phyloP scores from a whole-genome alignment of 2,888 invertebrate species.

The Euclidia mi region DNA sequence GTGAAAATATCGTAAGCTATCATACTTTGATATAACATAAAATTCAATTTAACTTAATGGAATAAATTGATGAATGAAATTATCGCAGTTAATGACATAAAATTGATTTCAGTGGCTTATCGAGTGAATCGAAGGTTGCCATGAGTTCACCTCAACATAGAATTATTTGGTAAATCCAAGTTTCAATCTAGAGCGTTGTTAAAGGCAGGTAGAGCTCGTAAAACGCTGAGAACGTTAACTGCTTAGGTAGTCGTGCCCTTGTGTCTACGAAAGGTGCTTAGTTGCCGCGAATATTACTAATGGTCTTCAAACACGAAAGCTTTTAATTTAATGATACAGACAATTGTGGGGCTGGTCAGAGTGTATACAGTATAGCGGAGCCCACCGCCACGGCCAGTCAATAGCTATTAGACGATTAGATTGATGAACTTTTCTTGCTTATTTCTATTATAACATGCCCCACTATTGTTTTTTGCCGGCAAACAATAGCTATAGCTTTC shows the following conservation, averaged over 20 bases:
- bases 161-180: constrained; percentile 52
- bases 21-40: constrained; percentile 17
- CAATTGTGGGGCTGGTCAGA: constrained; percentile 59
- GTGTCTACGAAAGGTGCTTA: constrained; percentile 61
- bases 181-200: constrained; percentile 57
- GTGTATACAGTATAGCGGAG: constrained; percentile 49
- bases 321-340: constrained; percentile 80
- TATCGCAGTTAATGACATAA: constrained; percentile 12
- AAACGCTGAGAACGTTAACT: constrained; percentile 72
- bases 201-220: constrained; percentile 62
- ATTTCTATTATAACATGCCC: constrained; percentile 34
- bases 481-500: constrained; percentile 6
- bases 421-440: constrained; percentile 56
- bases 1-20: constrained; percentile 1
- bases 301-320: constrained; percentile 79
- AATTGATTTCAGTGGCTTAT: constrained; percentile 28
- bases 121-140: constrained; percentile 17
- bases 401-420: constrained; percentile 66
- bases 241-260: constrained; percentile 72
- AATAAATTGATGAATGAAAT: constrained; percentile 18
- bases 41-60: constrained; percentile 9
- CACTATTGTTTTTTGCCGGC: constrained; percentile 29
- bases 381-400: constrained; percentile 35
- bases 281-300: constrained; percentile 78
- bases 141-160: constrained; percentile 30